These are phyloP conservation scores for Lagopus muta DNA, from an alignment of 2,113 vertebrate species.

Conservation along the genomic window DNA sequence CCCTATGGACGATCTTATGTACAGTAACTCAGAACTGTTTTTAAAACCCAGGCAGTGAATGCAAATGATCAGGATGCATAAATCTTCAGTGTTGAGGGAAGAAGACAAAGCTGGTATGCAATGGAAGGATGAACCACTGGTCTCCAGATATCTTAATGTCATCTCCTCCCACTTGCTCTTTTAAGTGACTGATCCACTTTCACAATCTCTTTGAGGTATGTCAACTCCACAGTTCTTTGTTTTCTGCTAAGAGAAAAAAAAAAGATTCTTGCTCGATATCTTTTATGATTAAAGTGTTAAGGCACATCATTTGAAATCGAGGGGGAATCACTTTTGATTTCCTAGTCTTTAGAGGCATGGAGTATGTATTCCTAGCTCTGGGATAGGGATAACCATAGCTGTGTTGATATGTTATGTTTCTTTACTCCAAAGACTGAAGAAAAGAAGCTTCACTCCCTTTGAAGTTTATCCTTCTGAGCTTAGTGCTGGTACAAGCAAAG, in stretches of 20 bases:
- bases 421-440: slow-evolving; percentile 5
- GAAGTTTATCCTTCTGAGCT: slow-evolving; percentile 13
- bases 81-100: neutral
- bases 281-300: slow-evolving; percentile 14
- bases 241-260: neutral
- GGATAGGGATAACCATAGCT: neutral
- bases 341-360: neutral
- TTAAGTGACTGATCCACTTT: neutral
- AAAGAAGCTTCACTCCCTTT: slow-evolving; percentile 16
- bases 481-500: slow-evolving; percentile 15
- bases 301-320: neutral
- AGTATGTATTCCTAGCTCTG: neutral
- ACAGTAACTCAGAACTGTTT: neutral
- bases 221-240: neutral
- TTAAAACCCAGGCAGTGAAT: neutral
- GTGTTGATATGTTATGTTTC: neutral
- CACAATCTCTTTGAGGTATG: neutral
- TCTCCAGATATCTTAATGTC: neutral
- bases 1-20: neutral
- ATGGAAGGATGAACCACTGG: neutral
- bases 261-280: neutral
- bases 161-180: neutral
- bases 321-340: slow-evolving; percentile 9
- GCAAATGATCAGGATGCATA: neutral
- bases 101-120: neutral